A percentile compares a stretch with the other conserved stretches of the same genome.
phyloP scores from a whole-genome alignment of 2,113 vertebrate species.

The Murina feae region DNA sequence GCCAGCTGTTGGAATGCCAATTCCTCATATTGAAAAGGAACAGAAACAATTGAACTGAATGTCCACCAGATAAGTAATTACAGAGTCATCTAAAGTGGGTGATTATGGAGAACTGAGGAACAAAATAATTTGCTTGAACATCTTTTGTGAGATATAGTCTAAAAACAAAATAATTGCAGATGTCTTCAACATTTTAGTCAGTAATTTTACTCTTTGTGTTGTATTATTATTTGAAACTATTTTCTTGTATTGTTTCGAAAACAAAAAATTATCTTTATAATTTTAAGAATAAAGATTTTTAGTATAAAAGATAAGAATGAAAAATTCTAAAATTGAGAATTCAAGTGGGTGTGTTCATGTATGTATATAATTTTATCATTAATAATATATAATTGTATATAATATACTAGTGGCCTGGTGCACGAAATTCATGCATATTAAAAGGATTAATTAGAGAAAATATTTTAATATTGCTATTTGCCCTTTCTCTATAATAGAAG shows the following conservation, averaged over 20 bases:
- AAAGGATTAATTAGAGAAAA: no score
- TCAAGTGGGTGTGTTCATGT: neutral
- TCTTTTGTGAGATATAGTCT: neutral
- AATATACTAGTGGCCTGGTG: no score
- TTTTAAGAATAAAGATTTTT: neutral
- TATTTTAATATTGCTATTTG: no score
- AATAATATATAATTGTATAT: neutral
- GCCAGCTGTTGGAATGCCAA: neutral
- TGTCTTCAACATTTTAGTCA: neutral
- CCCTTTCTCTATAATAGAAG: no score
- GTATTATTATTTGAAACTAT: neutral
- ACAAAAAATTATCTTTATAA: neutral
- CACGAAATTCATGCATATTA: no score
- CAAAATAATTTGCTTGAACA: neutral
- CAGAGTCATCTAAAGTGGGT: neutral
- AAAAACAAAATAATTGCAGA: neutral
- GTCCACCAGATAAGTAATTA: neutral
- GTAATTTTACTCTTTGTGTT: neutral
- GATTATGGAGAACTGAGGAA: neutral
- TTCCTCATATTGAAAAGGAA: neutral
- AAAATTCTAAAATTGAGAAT: neutral
- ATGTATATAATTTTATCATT: neutral
- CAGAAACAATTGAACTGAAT: neutral
- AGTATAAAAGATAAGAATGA: neutral
- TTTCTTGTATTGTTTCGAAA: neutral